Conservation (phyloP, 2,888 invertebrate genomes). For the Hemaris fuciformis region DNA sequence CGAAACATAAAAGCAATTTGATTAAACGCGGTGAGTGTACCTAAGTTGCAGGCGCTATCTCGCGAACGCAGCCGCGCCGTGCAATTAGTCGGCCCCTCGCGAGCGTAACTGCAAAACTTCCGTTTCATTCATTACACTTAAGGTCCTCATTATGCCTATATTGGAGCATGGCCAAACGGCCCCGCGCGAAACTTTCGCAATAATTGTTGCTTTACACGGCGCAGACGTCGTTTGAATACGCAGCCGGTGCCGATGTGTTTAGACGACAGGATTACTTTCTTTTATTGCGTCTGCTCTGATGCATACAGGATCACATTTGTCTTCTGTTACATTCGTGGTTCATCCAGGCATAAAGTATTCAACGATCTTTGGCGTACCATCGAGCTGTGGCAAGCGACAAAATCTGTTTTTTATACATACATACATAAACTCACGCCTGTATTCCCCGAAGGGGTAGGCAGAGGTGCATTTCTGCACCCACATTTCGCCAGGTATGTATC, state of each 20-base stretch:
- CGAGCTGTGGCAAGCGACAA: too few relatives aligned
- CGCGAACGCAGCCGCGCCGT: not conserved
- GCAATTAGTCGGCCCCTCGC: not conserved
- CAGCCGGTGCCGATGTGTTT: not conserved
- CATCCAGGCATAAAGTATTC: too few relatives aligned
- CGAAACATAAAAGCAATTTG: not conserved
- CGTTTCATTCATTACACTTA: conserved; percentile 8
- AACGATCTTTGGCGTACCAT: too few relatives aligned
- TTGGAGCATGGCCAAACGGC: conserved; percentile 1
- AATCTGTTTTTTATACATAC: too few relatives aligned
- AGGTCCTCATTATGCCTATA: conserved; percentile 10
- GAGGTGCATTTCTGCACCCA: too few relatives aligned
- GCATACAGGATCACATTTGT: not conserved
- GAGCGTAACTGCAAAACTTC: not conserved
- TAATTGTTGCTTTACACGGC: conserved; percentile 3
- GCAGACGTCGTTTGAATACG: not conserved
- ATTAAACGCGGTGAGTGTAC: not conserved
- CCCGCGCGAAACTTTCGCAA: not conserved
- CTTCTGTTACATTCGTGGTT: not conserved
- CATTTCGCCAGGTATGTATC: too few relatives aligned
- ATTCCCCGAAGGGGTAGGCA: too few relatives aligned
- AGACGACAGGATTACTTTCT: not conserved
- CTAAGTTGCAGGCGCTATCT: conserved; percentile 1
- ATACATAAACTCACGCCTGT: too few relatives aligned
- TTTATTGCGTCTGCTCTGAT: not conserved